Evolutionary conservation across 2,888 invertebrate species (phyloP).

Genomic region (Micoletzkya japonica): DNA sequence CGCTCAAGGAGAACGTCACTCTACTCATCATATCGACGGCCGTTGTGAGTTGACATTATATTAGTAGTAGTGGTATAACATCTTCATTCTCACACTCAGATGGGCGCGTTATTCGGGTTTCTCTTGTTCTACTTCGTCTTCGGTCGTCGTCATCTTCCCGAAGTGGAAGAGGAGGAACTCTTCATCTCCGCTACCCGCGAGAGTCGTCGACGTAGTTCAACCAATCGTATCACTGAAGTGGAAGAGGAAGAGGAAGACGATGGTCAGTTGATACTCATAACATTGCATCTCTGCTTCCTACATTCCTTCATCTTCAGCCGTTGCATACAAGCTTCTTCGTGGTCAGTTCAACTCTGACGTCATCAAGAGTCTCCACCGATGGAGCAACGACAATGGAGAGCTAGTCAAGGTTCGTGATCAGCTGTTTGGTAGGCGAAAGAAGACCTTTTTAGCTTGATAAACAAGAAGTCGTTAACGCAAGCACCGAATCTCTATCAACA

Average conservation of each 20-base stretch:
- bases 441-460: too few relatives aligned
- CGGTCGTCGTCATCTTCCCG: background rate
- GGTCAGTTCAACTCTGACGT: constrained; percentile 20
- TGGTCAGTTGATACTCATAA: background rate
- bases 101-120: constrained; percentile 4
- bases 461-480: too few relatives aligned
- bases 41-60: constrained; percentile 6
- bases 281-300: too few relatives aligned
- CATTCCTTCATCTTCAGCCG: too few relatives aligned
- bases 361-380: constrained; percentile 20
- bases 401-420: constrained; percentile 3
- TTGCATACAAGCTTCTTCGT: background rate
- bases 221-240: too few relatives aligned
- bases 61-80: background rate
- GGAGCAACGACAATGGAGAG: constrained; percentile 25
- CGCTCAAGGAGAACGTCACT: constrained; percentile 12
- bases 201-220: constrained; percentile 2
- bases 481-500: too few relatives aligned
- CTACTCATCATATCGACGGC: constrained; percentile 8
- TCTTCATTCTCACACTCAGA: background rate
- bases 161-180: background rate
- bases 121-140: constrained; percentile 24
- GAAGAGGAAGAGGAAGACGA: constrained; percentile 11
- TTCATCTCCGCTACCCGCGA: background rate
- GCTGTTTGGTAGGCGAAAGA: background rate